A percentile compares a stretch with the other conserved stretches of the same genome.
phyloP scores from a whole-genome alignment of 2,888 invertebrate genomes.

The Pristionchus arcanus region DNA sequence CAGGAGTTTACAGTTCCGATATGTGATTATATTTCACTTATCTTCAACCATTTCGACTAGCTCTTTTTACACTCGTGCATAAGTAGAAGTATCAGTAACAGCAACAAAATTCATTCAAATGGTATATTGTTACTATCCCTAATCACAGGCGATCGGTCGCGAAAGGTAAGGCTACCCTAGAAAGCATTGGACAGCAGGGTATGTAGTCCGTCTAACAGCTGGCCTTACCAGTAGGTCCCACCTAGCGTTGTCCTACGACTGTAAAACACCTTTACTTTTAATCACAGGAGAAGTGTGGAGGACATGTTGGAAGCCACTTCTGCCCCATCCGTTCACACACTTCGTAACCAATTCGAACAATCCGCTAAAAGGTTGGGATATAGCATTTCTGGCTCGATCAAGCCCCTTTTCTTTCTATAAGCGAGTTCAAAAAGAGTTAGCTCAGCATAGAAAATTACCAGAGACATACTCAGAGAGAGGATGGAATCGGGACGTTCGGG shows the following conservation, averaged over 20 bases:
- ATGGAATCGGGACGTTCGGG: conserved; percentile 39
- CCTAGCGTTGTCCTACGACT: no score
- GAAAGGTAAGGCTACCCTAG: no score
- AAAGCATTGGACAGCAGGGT: no score
- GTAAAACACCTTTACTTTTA: no score
- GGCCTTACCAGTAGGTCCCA: no score
- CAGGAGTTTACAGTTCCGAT: not conserved
- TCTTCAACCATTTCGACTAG: no score
- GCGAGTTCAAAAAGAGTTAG: not conserved
- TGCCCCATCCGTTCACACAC: conserved; percentile 58
- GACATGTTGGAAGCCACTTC: conserved; percentile 56
- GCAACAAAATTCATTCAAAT: no score
- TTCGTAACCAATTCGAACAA: conserved; percentile 59
- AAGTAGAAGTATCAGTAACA: no score
- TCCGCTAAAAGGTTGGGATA: conserved; percentile 52
- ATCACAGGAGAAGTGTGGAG: conserved; percentile 52
- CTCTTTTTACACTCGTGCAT: no score
- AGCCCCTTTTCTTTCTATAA: not conserved
- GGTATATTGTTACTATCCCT: no score
- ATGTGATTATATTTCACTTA: not conserved
- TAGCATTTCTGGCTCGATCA: not conserved
- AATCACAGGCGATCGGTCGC: conserved; percentile 52
- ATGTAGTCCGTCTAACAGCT: no score
- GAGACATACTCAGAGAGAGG: not conserved
- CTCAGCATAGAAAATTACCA: not conserved